Evolutionary conservation across 2,113 vertebrate genomes (phyloP).

Genomic region (Strigops habroptila): DNA sequence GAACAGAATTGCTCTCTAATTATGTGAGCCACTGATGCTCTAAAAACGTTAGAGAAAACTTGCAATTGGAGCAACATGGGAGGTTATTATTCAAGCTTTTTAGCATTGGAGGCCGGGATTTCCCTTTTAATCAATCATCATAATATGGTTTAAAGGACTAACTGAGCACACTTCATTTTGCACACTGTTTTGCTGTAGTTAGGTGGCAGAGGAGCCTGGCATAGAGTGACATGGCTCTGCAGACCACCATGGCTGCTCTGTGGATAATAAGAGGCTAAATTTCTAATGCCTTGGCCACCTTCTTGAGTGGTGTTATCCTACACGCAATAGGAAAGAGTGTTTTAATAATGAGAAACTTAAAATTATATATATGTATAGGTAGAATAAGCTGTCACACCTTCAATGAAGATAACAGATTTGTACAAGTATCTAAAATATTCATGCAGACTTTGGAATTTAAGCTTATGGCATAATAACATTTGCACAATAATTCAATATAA

Average conservation of each 20-base stretch:
- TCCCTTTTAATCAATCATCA: conserved; percentile 37
- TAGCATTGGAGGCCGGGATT: conserved; percentile 16
- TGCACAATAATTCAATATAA: conserved; percentile 74
- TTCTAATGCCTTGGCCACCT: background rate
- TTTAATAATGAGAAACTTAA: conserved; percentile 18
- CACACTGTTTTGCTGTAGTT: background rate
- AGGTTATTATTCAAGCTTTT: background rate
- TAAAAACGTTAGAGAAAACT: conserved; percentile 32
- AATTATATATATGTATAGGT: background rate
- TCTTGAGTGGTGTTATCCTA: background rate
- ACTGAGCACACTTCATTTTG: background rate
- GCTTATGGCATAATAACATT: conserved; percentile 49
- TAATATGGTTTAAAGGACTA: conserved; percentile 13
- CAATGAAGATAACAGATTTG: conserved; percentile 60
- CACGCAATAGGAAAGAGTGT: background rate
- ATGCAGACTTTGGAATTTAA: conserved; percentile 61
- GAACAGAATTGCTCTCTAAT: conserved; percentile 69
- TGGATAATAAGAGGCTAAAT: background rate
- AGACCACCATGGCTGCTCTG: background rate
- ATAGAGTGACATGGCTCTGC: background rate
- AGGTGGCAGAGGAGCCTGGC: background rate
- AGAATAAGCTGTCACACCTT: conserved; percentile 45
- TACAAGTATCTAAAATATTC: conserved; percentile 56
- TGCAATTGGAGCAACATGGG: background rate
- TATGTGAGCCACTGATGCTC: conserved; percentile 48